phyloP scores from a whole-genome alignment of 2,113 vertebrate genomes.

The Phrynosoma platyrhinos region DNA sequence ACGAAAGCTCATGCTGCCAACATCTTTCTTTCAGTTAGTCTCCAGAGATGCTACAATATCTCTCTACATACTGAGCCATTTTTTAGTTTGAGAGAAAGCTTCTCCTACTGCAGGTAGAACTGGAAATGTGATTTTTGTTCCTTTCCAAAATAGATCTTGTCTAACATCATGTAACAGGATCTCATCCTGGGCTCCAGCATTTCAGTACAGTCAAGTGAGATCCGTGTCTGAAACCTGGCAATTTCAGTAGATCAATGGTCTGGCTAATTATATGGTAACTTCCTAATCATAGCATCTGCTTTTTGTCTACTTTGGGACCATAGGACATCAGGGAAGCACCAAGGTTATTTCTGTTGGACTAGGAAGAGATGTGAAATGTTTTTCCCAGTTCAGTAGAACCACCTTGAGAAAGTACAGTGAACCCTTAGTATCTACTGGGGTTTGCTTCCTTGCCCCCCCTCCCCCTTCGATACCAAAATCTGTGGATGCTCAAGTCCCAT shows the following conservation, averaged over 20 bases:
- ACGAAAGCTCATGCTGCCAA: too few species aligned
- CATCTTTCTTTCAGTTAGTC: too few species aligned
- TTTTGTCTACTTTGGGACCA: not conserved
- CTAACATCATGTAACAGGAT: not conserved
- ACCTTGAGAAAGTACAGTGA: not conserved
- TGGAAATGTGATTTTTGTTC: not conserved
- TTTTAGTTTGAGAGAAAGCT: too few species aligned
- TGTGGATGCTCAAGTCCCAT: too few species aligned
- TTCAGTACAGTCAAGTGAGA: not conserved
- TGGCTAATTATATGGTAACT: not conserved
- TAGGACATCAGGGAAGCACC: not conserved
- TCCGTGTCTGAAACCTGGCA: not conserved
- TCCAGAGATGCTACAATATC: too few species aligned
- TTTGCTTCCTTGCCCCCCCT: too few species aligned
- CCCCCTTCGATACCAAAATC: too few species aligned
- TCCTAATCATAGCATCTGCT: not conserved
- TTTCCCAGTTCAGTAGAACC: not conserved
- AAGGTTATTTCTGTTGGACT: not conserved
- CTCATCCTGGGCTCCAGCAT: not conserved
- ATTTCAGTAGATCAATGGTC: not conserved
- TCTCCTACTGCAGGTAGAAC: too few species aligned
- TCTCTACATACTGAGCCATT: too few species aligned
- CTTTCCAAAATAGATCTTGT: not conserved
- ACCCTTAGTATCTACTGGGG: too few species aligned
- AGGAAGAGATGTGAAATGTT: not conserved